Conservation (phyloP, 2,797 vertebrate species). For the Rhodeus uyekii region DNA sequence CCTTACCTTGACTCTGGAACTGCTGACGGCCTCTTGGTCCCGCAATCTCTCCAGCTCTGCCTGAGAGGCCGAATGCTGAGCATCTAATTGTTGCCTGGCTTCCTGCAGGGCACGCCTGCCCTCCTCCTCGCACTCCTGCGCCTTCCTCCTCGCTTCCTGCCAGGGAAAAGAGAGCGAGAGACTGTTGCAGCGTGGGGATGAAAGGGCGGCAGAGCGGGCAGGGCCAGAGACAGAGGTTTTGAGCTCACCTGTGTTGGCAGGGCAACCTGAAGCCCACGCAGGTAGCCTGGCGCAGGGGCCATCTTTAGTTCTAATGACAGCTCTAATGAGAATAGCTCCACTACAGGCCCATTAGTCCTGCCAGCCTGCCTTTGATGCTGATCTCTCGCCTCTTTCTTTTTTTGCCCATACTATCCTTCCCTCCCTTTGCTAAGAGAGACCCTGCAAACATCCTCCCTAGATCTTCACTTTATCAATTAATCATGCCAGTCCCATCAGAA, state of each 20-base stretch:
- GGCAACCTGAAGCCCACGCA: constrained; percentile 73
- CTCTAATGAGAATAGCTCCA: constrained; percentile 93
- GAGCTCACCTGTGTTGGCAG: constrained; percentile 89
- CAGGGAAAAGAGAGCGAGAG: constrained; percentile 59
- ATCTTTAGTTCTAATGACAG: constrained; percentile 87
- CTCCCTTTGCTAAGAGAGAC: constrained; percentile 66
- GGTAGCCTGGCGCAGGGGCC: constrained; percentile 62
- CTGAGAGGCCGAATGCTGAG: constrained; percentile 82
- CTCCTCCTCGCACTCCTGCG: constrained; percentile 81
- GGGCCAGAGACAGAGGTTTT: constrained; percentile 75
- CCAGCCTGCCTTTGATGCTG: constrained; percentile 96
- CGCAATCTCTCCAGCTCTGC: constrained; percentile 91
- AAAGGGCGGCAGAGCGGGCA: constrained; percentile 70
- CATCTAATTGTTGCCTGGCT: constrained; percentile 86
- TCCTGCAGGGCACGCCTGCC: constrained; percentile 82
- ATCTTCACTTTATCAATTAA: constrained; percentile 98
- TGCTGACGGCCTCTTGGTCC: constrained; percentile 79
- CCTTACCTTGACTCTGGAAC: constrained; percentile 86
- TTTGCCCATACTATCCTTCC: constrained; percentile 46
- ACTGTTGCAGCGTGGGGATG: constrained; percentile 50
- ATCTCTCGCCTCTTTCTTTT: constrained; percentile 61
- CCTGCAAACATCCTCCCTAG: constrained; percentile 83
- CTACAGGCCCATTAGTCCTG: constrained; percentile 93
- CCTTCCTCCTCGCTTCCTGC: constrained; percentile 90
- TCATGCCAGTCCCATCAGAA: constrained; percentile 94